Evolutionary conservation across 1,140 invertebrate species (phyloP).

Genomic region (Orchesella cincta): DNA sequence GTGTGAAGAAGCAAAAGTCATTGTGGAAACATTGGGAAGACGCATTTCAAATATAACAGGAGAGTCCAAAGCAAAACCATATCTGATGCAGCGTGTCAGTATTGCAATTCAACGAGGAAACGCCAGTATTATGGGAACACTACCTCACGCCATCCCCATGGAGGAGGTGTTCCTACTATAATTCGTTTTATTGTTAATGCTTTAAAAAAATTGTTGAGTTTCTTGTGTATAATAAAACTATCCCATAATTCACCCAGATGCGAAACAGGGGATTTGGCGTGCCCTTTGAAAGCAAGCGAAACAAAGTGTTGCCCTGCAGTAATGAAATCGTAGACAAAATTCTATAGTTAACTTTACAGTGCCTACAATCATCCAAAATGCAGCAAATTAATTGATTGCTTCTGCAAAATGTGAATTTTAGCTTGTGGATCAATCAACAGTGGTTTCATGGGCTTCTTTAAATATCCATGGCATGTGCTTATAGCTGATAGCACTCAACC

Average conservation of each 20-base stretch:
- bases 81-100: neutral
- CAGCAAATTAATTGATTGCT: neutral
- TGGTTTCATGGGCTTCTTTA: neutral
- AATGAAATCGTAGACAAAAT: neutral
- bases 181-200: too few species aligned
- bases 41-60: neutral
- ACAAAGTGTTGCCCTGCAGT: neutral
- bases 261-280: neutral
- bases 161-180: too few species aligned
- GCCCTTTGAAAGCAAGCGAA: neutral
- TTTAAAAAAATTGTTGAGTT: too few species aligned
- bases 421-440: neutral
- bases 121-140: neutral
- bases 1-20: neutral
- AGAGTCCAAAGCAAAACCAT: neutral
- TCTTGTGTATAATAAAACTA: too few species aligned
- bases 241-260: too few species aligned
- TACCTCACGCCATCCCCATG: neutral
- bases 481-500: neutral
- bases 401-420: neutral
- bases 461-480: neutral
- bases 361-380: neutral
- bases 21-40: neutral
- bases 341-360: neutral
- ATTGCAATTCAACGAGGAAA: slow-evolving; percentile 7